Evolutionary conservation across 2,797 vertebrate species (phyloP).

Genomic region (Lycodopsis pacificus): DNA sequence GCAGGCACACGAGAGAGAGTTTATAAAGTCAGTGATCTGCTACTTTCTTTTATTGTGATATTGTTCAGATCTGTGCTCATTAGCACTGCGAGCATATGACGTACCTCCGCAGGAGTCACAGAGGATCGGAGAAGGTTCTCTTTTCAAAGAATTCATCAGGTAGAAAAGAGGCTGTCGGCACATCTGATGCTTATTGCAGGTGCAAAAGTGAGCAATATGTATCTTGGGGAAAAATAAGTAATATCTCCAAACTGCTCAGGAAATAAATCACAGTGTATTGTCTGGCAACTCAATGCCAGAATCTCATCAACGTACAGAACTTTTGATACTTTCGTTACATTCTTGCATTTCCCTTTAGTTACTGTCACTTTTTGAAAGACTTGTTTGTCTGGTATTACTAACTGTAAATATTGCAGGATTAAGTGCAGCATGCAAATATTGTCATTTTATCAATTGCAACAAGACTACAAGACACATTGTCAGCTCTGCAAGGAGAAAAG

Average conservation of each 20-base stretch:
- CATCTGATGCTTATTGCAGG: slow-evolving; percentile 58
- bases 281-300: slow-evolving; percentile 14
- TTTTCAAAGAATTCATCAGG: slow-evolving; percentile 64
- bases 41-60: slow-evolving; percentile 64
- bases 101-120: slow-evolving; percentile 63
- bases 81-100: slow-evolving; percentile 64
- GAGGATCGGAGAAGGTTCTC: slow-evolving; percentile 58
- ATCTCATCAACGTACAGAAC: slow-evolving; percentile 37
- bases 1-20: slow-evolving; percentile 62
- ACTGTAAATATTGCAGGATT: slow-evolving; percentile 5
- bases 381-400: slow-evolving; percentile 9
- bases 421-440: background rate
- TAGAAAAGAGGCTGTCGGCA: slow-evolving; percentile 55
- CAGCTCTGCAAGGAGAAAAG: background rate
- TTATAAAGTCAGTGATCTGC: slow-evolving; percentile 70
- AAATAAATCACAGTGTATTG: slow-evolving; percentile 51
- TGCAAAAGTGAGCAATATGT: slow-evolving; percentile 54
- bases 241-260: slow-evolving; percentile 36
- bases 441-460: background rate
- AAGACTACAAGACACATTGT: background rate
- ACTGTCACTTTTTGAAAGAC: slow-evolving; percentile 21
- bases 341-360: slow-evolving; percentile 23
- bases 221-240: slow-evolving; percentile 39
- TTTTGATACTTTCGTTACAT: slow-evolving; percentile 17
- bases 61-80: slow-evolving; percentile 72